Evolutionary conservation across 1,140 invertebrate species (phyloP).

Genomic region (Chironomus tepperi): DNA sequence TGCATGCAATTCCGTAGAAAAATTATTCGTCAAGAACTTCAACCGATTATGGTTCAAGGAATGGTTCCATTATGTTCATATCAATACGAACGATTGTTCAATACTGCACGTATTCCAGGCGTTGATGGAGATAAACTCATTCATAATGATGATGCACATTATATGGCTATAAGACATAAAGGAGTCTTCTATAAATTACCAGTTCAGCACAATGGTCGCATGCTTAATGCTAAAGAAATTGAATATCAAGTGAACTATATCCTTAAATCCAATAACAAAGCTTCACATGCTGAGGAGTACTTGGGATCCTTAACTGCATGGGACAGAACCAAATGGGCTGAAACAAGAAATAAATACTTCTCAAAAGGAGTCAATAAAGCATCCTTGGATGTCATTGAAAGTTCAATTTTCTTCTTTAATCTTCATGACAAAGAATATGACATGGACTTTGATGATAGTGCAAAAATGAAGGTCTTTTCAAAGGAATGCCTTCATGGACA

Average conservation of each 20-base stretch:
- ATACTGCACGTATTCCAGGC: slow-evolving; percentile 90
- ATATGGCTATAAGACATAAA: slow-evolving; percentile 87
- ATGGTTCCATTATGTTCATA: slow-evolving; percentile 93
- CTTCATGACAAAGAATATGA: slow-evolving; percentile 68
- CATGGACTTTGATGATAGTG: slow-evolving; percentile 68
- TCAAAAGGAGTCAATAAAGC: slow-evolving; percentile 75
- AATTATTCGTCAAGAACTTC: slow-evolving; percentile 87
- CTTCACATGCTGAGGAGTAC: slow-evolving; percentile 73
- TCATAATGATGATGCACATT: slow-evolving; percentile 83
- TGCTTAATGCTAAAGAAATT: slow-evolving; percentile 79
- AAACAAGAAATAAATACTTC: slow-evolving; percentile 62
- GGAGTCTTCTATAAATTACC: slow-evolving; percentile 91
- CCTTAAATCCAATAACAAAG: slow-evolving; percentile 61
- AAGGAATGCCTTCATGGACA: slow-evolving; percentile 86
- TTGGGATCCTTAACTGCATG: slow-evolving; percentile 89
- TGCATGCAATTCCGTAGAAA: slow-evolving; percentile 78
- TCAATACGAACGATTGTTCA: slow-evolving; percentile 96
- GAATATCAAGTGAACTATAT: slow-evolving; percentile 91
- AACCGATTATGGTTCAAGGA: slow-evolving; percentile 87
- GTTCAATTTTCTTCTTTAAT: slow-evolving; percentile 84
- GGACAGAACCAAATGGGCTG: slow-evolving; percentile 83
- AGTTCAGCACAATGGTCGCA: slow-evolving; percentile 75
- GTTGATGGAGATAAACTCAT: slow-evolving; percentile 82
- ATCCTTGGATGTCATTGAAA: slow-evolving; percentile 86
- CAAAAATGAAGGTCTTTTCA: slow-evolving; percentile 79